Conservation (phyloP, 1,140 invertebrate species). For the Trichogramma pretiosum region DNA sequence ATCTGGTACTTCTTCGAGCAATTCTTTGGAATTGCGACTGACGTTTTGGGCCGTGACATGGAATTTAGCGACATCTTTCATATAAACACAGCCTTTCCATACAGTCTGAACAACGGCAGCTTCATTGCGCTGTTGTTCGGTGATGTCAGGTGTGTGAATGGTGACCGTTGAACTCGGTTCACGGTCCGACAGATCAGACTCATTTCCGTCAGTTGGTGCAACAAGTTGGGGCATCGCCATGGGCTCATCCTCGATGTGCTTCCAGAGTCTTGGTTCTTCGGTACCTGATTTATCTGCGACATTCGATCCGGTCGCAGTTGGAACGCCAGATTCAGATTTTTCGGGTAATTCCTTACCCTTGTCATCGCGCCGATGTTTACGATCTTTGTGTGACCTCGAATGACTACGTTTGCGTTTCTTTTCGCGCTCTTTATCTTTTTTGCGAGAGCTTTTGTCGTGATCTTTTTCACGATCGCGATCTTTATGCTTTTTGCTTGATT, state of each 20-base stretch:
- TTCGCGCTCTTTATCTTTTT: conserved; percentile 30
- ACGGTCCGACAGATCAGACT: conserved; percentile 44
- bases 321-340: conserved; percentile 16
- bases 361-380: conserved; percentile 24
- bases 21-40: conserved; percentile 58
- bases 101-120: conserved; percentile 46
- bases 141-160: conserved; percentile 50
- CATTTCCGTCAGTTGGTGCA: conserved; percentile 46
- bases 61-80: conserved; percentile 86
- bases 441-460: conserved; percentile 31
- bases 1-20: conserved; percentile 64
- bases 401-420: conserved; percentile 5
- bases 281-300: conserved; percentile 33
- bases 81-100: conserved; percentile 82
- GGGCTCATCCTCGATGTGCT: conserved; percentile 40
- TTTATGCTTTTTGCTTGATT: conserved; percentile 33
- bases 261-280: conserved; percentile 40
- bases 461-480: conserved; percentile 30
- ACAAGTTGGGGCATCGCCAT: conserved; percentile 36
- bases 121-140: conserved; percentile 36
- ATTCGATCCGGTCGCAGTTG: conserved; percentile 17
- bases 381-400: conserved; percentile 11
- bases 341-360: conserved; percentile 32
- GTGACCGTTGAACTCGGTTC: conserved; percentile 53
- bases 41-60: conserved; percentile 75